These are phyloP conservation scores for Melanostigma gelatinosum DNA, from an alignment of 2,113 vertebrate species.

Conservation along the genomic window DNA sequence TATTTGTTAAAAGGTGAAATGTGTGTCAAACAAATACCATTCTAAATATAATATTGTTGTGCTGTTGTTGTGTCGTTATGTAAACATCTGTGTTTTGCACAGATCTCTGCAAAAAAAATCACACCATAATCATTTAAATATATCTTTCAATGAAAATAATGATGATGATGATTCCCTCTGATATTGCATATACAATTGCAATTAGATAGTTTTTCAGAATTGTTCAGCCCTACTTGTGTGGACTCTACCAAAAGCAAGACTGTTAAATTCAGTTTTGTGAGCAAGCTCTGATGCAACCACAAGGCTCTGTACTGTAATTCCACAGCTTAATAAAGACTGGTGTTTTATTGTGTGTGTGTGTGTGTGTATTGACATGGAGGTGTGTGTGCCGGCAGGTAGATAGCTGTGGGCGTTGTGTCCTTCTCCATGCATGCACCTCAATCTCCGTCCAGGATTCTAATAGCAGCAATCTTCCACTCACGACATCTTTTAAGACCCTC, in stretches of 20 bases:
- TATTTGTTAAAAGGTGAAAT: neutral
- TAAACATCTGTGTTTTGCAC: neutral
- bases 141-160: neutral
- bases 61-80: too few species aligned
- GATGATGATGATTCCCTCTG: neutral
- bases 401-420: slow-evolving; percentile 22
- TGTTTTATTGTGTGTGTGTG: slow-evolving; percentile 36
- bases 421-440: slow-evolving; percentile 42
- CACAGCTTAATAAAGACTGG: slow-evolving; percentile 36
- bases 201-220: neutral
- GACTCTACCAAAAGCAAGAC: slow-evolving; percentile 23
- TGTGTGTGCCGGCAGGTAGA: neutral
- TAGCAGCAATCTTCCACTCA: slow-evolving; percentile 41
- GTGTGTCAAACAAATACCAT: neutral
- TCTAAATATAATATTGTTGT: neutral
- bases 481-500: slow-evolving; percentile 53
- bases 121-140: neutral
- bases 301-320: slow-evolving; percentile 38
- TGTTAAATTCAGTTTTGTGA: slow-evolving; percentile 52
- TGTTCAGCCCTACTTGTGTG: neutral
- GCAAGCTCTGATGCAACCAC: slow-evolving; percentile 38
- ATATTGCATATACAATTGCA: neutral
- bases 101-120: neutral
- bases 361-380: neutral
- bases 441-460: slow-evolving; percentile 53